Base-by-base conservation (phyloP, 2,113 vertebrate species). In the Natator depressus region DNA sequence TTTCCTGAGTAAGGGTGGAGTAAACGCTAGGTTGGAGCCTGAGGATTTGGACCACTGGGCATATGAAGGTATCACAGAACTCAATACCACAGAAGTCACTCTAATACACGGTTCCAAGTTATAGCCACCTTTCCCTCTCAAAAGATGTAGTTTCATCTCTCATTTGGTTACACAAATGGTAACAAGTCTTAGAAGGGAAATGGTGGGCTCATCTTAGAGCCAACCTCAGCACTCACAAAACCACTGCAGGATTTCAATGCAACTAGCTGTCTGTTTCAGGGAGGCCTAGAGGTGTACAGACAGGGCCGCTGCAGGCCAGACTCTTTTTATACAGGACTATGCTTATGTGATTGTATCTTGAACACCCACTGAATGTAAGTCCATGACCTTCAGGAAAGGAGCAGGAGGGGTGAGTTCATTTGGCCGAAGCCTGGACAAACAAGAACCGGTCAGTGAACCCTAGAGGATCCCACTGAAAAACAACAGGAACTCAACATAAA, bases 401-500 rank as follows among this genome's bases (percentile, higher is more conserved):
- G 59, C 17, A 80, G 47, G 38, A 95, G 59, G 6, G 38, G 16
- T 53, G 19, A 85, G 12, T 65, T 17, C 88, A 72, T 90, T 96
- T 95, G 65, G 87, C 46, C 81, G 59, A 76, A 80, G 62, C 50
- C 93, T 95, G 94, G 92, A 84, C 38, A 69, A 62, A 79, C 16
- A 86, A 50, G 31, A 94, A 76, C 53, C 83, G 57, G 78, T 46
- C 76, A 51, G 42, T 87, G 65, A 93, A 84, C 94, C 42, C 25
- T 94, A 89, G 55, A 90, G 25, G 0, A 88, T 62, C 38, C 46
- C 83, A 89, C 65, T 88, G 85, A 95, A 96, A 94, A 93, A 76
- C 81, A 93, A 91, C 51, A 91, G 38, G 87, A 88, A 93, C 78
- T 90, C 80, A 94, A 49, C 54, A 94, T 91, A 54, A 96, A 96